Conservation (phyloP, 2,797 vertebrate species). For the Enteromius anoplus region DNA sequence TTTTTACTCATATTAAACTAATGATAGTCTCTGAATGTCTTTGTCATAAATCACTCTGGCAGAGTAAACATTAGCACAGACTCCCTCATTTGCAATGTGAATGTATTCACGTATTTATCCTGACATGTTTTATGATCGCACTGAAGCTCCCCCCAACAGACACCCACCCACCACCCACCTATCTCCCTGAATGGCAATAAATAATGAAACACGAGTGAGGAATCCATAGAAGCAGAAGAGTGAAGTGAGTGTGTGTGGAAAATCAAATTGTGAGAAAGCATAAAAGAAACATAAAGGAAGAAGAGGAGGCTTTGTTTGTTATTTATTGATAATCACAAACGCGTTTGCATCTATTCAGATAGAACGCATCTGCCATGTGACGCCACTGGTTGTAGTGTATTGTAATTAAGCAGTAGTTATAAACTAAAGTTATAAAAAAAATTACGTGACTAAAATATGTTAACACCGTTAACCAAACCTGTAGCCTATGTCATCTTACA, state of each 20-base stretch:
- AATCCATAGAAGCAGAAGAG: slow-evolving; percentile 60
- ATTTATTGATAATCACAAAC: background rate
- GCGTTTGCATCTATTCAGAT: background rate
- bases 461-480: too few species aligned
- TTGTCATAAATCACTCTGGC: slow-evolving; percentile 77
- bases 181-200: slow-evolving; percentile 76
- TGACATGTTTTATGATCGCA: slow-evolving; percentile 87
- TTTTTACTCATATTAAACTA: slow-evolving; percentile 70
- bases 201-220: slow-evolving; percentile 78
- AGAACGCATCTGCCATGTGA: background rate
- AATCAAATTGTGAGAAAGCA: slow-evolving; percentile 46
- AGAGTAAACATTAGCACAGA: slow-evolving; percentile 72
- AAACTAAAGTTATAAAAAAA: too few species aligned
- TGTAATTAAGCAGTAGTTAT: too few species aligned
- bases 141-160: slow-evolving; percentile 58
- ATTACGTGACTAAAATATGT: too few species aligned
- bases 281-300: background rate
- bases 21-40: slow-evolving; percentile 72
- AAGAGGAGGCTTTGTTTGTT: background rate
- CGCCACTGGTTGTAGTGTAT: background rate
- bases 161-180: slow-evolving; percentile 60
- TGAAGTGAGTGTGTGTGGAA: slow-evolving; percentile 55
- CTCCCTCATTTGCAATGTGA: slow-evolving; percentile 76
- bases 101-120: slow-evolving; percentile 82
- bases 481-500: too few species aligned